Conservation (phyloP, 2,797 vertebrate genomes). For the Okamejei kenojei region DNA sequence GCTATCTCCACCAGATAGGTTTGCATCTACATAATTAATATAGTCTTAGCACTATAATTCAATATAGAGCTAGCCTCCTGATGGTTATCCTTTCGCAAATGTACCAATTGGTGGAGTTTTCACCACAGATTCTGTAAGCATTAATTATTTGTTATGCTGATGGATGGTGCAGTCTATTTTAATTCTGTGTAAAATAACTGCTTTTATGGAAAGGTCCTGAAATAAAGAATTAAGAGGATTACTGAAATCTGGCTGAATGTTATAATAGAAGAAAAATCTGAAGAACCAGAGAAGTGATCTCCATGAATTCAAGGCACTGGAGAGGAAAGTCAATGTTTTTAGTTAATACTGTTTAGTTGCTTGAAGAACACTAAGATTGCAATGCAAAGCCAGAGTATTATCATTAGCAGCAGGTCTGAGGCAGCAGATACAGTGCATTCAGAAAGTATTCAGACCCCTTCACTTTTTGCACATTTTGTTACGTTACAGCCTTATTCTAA, state of each 20-base stretch:
- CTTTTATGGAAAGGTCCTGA: slow-evolving; percentile 37
- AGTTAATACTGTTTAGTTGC: neutral
- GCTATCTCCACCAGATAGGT: slow-evolving; percentile 53
- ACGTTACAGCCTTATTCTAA: too few species aligned
- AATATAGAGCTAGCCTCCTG: slow-evolving; percentile 50
- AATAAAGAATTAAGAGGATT: slow-evolving; percentile 35
- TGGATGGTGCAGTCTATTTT: slow-evolving; percentile 37
- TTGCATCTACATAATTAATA: slow-evolving; percentile 47
- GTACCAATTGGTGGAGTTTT: slow-evolving; percentile 38
- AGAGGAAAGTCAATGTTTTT: neutral
- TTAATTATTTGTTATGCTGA: slow-evolving; percentile 34
- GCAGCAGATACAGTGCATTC: too few species aligned
- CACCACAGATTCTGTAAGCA: slow-evolving; percentile 36
- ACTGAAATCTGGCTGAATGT: slow-evolving; percentile 33
- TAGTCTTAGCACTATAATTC: slow-evolving; percentile 61
- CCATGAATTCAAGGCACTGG: neutral
- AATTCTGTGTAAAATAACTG: slow-evolving; percentile 38
- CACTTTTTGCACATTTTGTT: too few species aligned
- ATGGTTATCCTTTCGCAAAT: slow-evolving; percentile 35
- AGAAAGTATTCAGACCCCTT: too few species aligned
- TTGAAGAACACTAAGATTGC: neutral
- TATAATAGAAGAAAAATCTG: slow-evolving; percentile 19
- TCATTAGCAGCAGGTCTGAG: too few species aligned
- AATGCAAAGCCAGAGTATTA: neutral
- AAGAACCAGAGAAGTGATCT: neutral